A percentile compares a stretch with the other conserved stretches of the same genome.
Evolutionary conservation across 2,113 vertebrate genomes (phyloP).

Genomic region (Suricata suricatta): DNA sequence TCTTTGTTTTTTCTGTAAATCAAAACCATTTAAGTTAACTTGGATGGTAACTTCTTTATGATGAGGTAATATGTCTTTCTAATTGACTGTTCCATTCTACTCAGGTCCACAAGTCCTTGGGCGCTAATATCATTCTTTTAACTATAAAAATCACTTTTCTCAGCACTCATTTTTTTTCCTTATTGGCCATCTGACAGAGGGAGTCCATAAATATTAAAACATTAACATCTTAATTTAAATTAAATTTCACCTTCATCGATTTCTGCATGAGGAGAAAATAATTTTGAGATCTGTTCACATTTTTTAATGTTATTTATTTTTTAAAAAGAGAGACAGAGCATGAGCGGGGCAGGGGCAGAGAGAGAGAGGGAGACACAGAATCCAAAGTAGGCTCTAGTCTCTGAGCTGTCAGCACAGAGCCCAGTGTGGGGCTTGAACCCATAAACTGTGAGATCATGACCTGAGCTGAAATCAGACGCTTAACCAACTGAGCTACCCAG

Average conservation of each 20-base stretch:
- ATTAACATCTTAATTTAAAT: conserved; percentile 8
- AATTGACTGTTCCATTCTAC: background rate
- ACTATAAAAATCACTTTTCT: background rate
- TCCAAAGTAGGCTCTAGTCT: too few relatives aligned
- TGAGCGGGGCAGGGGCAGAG: too few relatives aligned
- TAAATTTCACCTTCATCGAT: conserved; percentile 26
- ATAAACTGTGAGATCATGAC: too few relatives aligned
- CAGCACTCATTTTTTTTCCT: background rate
- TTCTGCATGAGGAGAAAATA: background rate
- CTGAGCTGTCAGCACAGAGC: too few relatives aligned
- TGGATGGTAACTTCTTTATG: background rate
- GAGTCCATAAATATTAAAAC: background rate
- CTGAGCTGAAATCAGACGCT: too few relatives aligned
- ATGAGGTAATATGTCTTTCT: background rate
- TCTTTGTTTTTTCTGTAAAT: conserved; percentile 2
- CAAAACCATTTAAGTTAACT: background rate
- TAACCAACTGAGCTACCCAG: too few relatives aligned
- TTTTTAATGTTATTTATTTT: background rate
- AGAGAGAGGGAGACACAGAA: too few relatives aligned
- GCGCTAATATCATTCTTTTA: background rate
- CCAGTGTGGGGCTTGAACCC: too few relatives aligned
- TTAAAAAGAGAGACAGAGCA: too few relatives aligned
- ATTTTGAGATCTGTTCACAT: background rate
- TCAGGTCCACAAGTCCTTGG: background rate
- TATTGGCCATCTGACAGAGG: background rate